Evolutionary conservation across 2,113 vertebrate genomes (phyloP).

Genomic region (Oxygymnocypris stewartii): DNA sequence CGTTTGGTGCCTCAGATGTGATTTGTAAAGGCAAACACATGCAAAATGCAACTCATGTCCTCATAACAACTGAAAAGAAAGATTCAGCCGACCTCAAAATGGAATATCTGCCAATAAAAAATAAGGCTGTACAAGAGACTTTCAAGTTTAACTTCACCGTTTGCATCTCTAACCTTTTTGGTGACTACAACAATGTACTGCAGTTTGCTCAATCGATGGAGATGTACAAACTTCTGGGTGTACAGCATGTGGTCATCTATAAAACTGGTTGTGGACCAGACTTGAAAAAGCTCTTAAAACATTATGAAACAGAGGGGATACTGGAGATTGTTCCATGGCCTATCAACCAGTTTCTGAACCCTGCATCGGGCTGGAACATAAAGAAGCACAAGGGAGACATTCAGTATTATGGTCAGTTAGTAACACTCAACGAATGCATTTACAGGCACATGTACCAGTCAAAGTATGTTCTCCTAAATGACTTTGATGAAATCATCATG

Average conservation of each 20-base stretch:
- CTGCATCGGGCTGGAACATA: not conserved
- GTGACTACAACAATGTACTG: slow-evolving; percentile 1
- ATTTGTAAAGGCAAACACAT: not conserved
- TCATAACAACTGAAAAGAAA: no score
- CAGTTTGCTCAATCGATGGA: slow-evolving; percentile 2
- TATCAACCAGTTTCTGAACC: not conserved
- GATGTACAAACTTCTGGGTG: slow-evolving; percentile 3
- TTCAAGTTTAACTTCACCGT: not conserved
- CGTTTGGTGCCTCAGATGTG: not conserved
- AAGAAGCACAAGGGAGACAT: not conserved
- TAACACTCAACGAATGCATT: slow-evolving; percentile 3
- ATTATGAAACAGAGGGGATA: slow-evolving; percentile 5
- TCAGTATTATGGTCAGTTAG: not conserved
- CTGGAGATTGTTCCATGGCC: not conserved
- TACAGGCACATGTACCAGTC: slow-evolving; percentile 13
- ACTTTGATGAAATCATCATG: slow-evolving; percentile 16
- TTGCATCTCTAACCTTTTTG: not conserved
- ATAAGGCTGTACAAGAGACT: not conserved
- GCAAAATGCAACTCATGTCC: not conserved
- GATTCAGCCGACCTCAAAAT: no score
- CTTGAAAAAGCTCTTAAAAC: not conserved
- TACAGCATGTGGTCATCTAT: slow-evolving; percentile 14
- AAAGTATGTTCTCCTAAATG: not conserved
- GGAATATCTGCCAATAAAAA: not conserved
- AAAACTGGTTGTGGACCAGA: not conserved